phyloP scores from a whole-genome alignment of 2,888 invertebrate genomes.

The Ennomos fuscantarius region DNA sequence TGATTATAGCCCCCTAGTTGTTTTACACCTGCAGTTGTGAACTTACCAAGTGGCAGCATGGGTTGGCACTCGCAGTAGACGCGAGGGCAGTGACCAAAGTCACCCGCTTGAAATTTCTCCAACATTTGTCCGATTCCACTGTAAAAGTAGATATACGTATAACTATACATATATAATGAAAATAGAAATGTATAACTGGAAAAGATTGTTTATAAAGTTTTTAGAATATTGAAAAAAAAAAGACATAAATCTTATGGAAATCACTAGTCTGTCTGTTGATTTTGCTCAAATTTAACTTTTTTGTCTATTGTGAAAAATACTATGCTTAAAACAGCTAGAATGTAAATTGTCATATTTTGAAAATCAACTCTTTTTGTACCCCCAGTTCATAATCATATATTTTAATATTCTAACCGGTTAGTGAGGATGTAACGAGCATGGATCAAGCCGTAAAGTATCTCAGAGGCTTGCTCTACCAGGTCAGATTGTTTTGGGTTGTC shows the following conservation, averaged over 20 bases:
- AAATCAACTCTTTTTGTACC: too few relatives aligned
- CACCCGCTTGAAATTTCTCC: conserved; percentile 99
- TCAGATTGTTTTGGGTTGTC: conserved; percentile 99
- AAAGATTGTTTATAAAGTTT: too few relatives aligned
- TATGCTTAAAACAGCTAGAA: too few relatives aligned
- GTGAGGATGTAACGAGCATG: conserved; percentile 99
- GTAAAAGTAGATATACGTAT: conserved; percentile 34
- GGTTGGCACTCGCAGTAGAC: conserved; percentile 99
- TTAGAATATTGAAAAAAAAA: too few relatives aligned
- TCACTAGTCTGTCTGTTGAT: too few relatives aligned
- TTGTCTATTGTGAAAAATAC: too few relatives aligned
- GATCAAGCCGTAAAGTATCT: conserved; percentile 99
- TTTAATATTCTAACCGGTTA: conserved; percentile 85
- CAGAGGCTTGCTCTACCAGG: conserved; percentile 99
- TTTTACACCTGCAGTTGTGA: background rate
- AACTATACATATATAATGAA: too few relatives aligned
- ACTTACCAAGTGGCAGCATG: conserved; percentile 97
- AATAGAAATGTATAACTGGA: too few relatives aligned
- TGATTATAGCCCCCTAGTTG: too few relatives aligned
- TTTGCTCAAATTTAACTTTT: too few relatives aligned
- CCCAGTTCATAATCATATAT: background rate
- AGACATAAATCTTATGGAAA: too few relatives aligned
- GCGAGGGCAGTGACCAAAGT: conserved; percentile 99
- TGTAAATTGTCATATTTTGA: too few relatives aligned
- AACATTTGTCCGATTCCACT: conserved; percentile 99